Base-by-base conservation (phyloP, 2,797 vertebrate genomes). In the Pteropus rufus region DNA sequence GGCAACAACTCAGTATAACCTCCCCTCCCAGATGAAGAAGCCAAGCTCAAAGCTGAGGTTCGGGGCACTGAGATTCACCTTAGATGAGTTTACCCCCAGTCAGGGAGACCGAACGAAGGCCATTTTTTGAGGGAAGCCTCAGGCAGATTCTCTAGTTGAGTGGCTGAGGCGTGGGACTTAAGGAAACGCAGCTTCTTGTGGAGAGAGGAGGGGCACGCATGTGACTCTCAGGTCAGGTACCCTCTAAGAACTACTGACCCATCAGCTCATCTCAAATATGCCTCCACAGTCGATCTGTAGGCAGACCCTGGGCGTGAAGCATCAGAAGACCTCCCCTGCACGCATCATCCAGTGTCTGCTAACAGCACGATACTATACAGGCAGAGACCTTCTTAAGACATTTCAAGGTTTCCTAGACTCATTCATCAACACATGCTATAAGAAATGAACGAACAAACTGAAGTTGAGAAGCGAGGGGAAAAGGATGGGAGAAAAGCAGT, bases 221-320 rank as follows among this genome's bases (percentile, higher is more conserved):
- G 3, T 46, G 54, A 39, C 56, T 64, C 58, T 54, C 29, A 19
- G 36, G 76, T 34, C 75, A 46, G 62, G 36, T 12, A 1, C 8
- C n/a, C 21, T 75, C 52, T 31, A 70, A 56, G n/a, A 95, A 49
- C 34, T 36, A 44, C 7, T 31, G 65, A 21, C 16, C 56, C 46
- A 14, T 39, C 29, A 24, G 80, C 39, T 62, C 5, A 2, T 44
- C 14, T 26, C 26, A 58, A 85, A 52, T 69, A 52, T 3, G 3
- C 56, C 67, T 72, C 49, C 1, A 44, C 24, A 24, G 46, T 10
- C 10, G 15, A 7, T 46, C 2, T 49, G 24, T 3, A 34, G 76
- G 67, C 0, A 1, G 70, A 76, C 0, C 0, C 58, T 1, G 54
- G 34, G 46, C 7, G 10, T 5, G 23, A 52, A 44, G 31, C 6